A percentile compares a stretch with the other conserved stretches of the same genome.
These are phyloP conservation scores for Lagorchestes hirsutus DNA, from an alignment of 2,797 vertebrate genomes.

Conservation along the genomic window DNA sequence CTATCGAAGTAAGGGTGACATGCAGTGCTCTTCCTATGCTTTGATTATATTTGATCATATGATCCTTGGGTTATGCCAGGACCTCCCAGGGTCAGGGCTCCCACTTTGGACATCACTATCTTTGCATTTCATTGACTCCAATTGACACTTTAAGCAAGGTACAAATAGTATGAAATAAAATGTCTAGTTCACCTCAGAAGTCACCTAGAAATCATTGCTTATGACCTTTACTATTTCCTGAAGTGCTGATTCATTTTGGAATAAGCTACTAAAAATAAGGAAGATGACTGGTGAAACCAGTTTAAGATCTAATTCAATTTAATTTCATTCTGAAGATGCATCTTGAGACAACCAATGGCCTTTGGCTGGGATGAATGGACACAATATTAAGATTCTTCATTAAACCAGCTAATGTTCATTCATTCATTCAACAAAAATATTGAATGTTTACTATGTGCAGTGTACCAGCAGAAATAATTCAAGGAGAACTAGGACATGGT, in stretches of 20 bases:
- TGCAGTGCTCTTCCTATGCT: neutral
- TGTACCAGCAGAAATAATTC: neutral
- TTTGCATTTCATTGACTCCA: neutral
- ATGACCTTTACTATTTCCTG: neutral
- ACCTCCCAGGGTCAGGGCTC: neutral
- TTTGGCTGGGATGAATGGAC: neutral
- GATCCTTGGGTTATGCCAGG: neutral
- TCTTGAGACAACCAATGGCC: neutral
- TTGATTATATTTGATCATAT: neutral
- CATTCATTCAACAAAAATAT: neutral
- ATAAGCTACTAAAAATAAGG: neutral
- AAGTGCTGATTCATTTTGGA: neutral
- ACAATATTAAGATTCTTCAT: neutral
- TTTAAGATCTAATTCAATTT: slow-evolving; percentile 30
- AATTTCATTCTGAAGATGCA: neutral
- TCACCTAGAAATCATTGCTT: neutral
- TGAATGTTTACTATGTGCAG: neutral
- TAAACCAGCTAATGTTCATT: neutral
- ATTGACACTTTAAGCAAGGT: neutral
- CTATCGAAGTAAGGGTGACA: neutral
- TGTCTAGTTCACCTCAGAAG: neutral
- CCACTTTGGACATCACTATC: neutral
- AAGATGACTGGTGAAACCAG: neutral
- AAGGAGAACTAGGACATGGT: slow-evolving; percentile 14
- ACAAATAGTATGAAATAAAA: neutral